Evolutionary conservation across 2,797 vertebrate species (phyloP).

Genomic region (Danio aesculapii): DNA sequence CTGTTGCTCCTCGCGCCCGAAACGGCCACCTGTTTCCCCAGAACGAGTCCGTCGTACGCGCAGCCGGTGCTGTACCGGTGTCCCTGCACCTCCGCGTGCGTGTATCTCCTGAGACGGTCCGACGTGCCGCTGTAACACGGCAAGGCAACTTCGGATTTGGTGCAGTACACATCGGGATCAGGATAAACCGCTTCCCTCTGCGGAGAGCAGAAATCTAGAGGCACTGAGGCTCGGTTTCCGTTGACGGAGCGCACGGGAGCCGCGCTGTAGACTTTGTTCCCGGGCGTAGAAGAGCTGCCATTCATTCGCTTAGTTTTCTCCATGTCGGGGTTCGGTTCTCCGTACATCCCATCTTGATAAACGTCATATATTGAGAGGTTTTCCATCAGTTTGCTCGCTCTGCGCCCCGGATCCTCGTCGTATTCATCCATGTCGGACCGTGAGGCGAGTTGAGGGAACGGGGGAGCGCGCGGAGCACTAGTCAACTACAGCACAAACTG

Average conservation of each 20-base stretch:
- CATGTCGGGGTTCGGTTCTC: slow-evolving; percentile 76
- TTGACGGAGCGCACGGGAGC: slow-evolving; percentile 79
- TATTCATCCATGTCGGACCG: slow-evolving; percentile 83
- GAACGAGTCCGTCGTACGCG: slow-evolving; percentile 82
- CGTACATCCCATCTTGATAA: slow-evolving; percentile 78
- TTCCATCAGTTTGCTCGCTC: slow-evolving; percentile 79
- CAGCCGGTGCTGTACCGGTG: slow-evolving; percentile 84
- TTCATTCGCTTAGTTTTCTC: slow-evolving; percentile 81
- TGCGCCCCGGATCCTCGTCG: slow-evolving; percentile 80
- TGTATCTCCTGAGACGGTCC: slow-evolving; percentile 84
- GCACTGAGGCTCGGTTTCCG: slow-evolving; percentile 73
- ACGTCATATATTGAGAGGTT: slow-evolving; percentile 82
- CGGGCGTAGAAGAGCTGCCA: slow-evolving; percentile 78
- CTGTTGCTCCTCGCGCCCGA: slow-evolving; percentile 80
- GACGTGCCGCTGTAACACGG: slow-evolving; percentile 86
- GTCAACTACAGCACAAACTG: slow-evolving; percentile 73
- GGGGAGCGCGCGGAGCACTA: slow-evolving; percentile 67
- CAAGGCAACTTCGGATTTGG: slow-evolving; percentile 88
- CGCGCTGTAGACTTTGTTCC: slow-evolving; percentile 81
- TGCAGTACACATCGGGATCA: slow-evolving; percentile 79
- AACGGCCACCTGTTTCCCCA: slow-evolving; percentile 76
- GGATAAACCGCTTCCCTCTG: slow-evolving; percentile 75
- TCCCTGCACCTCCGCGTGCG: slow-evolving; percentile 83
- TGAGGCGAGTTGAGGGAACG: slow-evolving; percentile 69
- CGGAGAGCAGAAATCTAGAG: slow-evolving; percentile 82